Evolutionary conservation across 2,797 vertebrate species (phyloP), one percentile per base, ranked within the genome.

Genomic region (Parambassis ranga): DNA sequence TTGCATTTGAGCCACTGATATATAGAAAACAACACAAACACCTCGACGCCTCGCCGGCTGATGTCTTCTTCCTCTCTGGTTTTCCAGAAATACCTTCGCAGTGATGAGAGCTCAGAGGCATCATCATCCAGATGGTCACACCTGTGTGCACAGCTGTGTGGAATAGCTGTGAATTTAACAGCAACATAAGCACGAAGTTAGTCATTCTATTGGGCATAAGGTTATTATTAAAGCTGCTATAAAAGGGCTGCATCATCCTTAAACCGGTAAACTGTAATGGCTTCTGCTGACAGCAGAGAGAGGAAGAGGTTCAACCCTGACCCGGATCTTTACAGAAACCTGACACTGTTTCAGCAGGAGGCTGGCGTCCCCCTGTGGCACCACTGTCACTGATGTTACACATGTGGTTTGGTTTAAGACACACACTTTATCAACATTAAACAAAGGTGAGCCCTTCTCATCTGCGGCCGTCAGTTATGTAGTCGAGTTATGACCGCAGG

Each of bases 111-210:
- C 74, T 61, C 14, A 10, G 44, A 61, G 53, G 37, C 27, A 38
- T 46, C 27, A 38, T 46, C 26, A 13, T 68, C 60, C 73, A 81
- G 79, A 73, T 83, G 74, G 75, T 70, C 51, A 51, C 71, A 71
- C 69, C 71, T 82, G 73, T 49, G 51, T 36, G 61, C 50, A 72
- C 66, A 81, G 79, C 68, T 81, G 75, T 69, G 69, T 44, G 49
- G 26, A 67, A 35, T 31, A 18, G 10, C 39, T 52, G 43, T 32
- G 26, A 50, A 35, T 62, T 60, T 58, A 52, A 69, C 49, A 49
- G 47, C 68, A 52, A 58, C 60, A 70, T 73, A 60, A 55, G 67
- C 14, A 60, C 37, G 60, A 36, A 37, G 43, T 32, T 23, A 15
- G 31, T 50, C 46, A 53, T 51, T 56, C 36, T 46, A 6, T n/a